Conservation (phyloP, 2,888 invertebrate genomes). For the Hirtodrosophila duncani region DNA sequence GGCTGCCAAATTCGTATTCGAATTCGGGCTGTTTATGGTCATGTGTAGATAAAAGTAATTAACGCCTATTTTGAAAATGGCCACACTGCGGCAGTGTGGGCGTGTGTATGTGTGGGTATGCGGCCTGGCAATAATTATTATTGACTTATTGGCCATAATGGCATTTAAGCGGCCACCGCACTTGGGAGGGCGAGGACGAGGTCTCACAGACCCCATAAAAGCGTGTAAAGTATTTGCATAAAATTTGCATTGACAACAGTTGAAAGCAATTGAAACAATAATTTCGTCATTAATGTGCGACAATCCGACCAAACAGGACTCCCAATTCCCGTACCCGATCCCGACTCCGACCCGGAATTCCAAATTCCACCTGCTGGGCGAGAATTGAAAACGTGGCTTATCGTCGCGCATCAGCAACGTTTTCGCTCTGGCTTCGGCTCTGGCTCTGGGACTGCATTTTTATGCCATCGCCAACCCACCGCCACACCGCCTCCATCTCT, state of each 20-base stretch:
- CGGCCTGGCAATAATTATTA: slow-evolving; percentile 62
- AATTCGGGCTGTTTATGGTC: slow-evolving; percentile 49
- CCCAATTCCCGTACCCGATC: slow-evolving; percentile 2
- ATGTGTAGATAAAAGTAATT: slow-evolving; percentile 67
- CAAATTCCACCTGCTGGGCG: slow-evolving; percentile 13
- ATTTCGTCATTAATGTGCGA: slow-evolving; percentile 73
- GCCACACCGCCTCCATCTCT: too few species aligned
- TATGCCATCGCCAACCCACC: slow-evolving; percentile 52
- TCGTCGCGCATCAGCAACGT: slow-evolving; percentile 61
- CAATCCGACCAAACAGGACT: slow-evolving; percentile 35
- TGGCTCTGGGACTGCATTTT: slow-evolving; percentile 34
- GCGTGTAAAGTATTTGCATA: slow-evolving; percentile 64
- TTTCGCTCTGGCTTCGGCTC: neutral
- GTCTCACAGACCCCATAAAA: too few species aligned
- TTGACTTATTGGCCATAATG: slow-evolving; percentile 72
- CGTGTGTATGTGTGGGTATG: neutral
- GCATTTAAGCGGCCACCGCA: slow-evolving; percentile 49
- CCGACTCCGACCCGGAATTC: neutral
- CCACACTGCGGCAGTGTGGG: slow-evolving; percentile 4
- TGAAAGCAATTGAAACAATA: slow-evolving; percentile 74
- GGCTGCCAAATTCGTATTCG: slow-evolving; percentile 17
- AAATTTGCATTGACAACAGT: slow-evolving; percentile 73
- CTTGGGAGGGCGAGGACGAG: slow-evolving; percentile 1
- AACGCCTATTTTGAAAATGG: slow-evolving; percentile 63
- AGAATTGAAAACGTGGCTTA: slow-evolving; percentile 74